These are phyloP conservation scores for Sus cebifrons DNA, from an alignment of 2,797 vertebrate genomes.

Conservation along the genomic window DNA sequence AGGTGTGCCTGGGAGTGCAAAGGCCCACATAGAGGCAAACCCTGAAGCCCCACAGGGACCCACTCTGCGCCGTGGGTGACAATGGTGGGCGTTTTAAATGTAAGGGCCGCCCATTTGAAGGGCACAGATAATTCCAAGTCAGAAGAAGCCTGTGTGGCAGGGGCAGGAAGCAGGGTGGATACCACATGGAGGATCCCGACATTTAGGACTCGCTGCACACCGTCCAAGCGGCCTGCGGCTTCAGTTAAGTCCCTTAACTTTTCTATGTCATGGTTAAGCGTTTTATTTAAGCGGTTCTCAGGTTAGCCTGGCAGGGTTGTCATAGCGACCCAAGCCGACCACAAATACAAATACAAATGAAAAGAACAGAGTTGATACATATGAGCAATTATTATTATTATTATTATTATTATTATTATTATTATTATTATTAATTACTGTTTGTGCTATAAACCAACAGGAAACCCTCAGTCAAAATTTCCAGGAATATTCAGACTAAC, in stretches of 20 bases:
- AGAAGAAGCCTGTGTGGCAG: rapidly evolving
- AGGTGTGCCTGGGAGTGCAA: rapidly evolving
- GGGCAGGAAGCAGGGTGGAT: no score
- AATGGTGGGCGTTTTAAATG: neutral
- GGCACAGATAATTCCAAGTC: neutral
- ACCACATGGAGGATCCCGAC: neutral
- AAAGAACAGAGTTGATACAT: neutral
- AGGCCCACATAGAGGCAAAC: no score
- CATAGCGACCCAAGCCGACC: conserved; percentile 48
- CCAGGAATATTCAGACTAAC: rapidly evolving
- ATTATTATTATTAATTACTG: rapidly evolving
- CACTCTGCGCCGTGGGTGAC: neutral
- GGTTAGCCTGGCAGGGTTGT: conserved; percentile 26
- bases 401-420: rapidly evolving
- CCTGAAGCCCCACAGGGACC: rapidly evolving
- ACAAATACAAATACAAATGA: neutral
- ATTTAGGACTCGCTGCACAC: rapidly evolving
- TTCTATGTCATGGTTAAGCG: neutral
- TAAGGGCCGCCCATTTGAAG: neutral
- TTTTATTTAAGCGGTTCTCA: neutral
- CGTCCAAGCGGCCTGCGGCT: rapidly evolving
- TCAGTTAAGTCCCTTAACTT: neutral
- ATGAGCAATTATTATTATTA: neutral
- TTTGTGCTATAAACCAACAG: neutral
- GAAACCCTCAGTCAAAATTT: neutral